A percentile compares a stretch with the other conserved stretches of the same genome.
Evolutionary conservation across 2,888 invertebrate species (phyloP).

Genomic region (Mythimna loreyi): DNA sequence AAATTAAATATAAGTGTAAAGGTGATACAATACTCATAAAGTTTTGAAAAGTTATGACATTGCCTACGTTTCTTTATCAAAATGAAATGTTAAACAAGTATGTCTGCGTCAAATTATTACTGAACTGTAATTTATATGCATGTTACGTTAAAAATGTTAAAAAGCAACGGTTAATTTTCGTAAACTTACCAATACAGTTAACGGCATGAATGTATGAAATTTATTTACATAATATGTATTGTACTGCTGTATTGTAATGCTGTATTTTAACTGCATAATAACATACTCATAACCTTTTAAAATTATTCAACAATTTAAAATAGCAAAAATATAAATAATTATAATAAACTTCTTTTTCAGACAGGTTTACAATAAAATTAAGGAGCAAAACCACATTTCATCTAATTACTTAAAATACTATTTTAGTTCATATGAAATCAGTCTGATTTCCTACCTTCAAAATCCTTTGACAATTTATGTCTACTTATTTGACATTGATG

Average conservation of each 20-base stretch:
- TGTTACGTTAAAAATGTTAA: conserved; percentile 53
- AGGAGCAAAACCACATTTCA: not conserved
- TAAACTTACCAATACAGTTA: conserved; percentile 39
- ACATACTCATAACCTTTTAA: not conserved
- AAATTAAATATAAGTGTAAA: too few species aligned
- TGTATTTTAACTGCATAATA: conserved; percentile 3
- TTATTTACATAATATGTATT: conserved; percentile 31
- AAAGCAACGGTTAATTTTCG: conserved; percentile 47
- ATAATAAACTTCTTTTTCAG: not conserved
- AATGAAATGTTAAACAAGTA: conserved; percentile 13
- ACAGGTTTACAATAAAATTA: not conserved
- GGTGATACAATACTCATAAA: not conserved
- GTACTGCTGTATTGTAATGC: conserved; percentile 6
- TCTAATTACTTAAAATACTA: not conserved
- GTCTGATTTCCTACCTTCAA: not conserved
- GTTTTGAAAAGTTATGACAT: not conserved
- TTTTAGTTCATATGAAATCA: not conserved
- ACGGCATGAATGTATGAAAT: conserved; percentile 23
- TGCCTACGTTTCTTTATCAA: not conserved
- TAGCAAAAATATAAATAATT: not conserved
- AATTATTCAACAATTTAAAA: not conserved
- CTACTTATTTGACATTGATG: conserved; percentile 2
- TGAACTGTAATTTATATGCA: conserved; percentile 50
- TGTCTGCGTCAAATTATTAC: conserved; percentile 40
- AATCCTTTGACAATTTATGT: not conserved